Percentiles rank a stretch among this genome's conserved stretches.
Evolutionary conservation across 64 coral and sea anemone genomes (phyloP).

Genomic region (Trachythela sp.): DNA sequence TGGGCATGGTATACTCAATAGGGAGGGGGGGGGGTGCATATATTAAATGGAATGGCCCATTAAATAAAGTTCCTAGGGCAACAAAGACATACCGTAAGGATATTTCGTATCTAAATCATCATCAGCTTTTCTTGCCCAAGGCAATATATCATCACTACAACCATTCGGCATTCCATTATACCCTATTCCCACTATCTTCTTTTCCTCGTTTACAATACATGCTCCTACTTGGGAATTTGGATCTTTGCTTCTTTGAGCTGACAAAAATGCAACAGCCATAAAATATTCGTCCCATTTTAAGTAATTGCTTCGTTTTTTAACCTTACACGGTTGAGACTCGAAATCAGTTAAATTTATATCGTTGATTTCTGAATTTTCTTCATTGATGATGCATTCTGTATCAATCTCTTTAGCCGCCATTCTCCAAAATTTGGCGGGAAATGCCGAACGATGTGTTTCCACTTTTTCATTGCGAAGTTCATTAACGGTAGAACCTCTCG

Average conservation of each 20-base stretch:
- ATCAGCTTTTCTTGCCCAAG: not conserved
- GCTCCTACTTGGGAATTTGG: conserved; percentile 10
- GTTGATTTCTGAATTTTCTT: not conserved
- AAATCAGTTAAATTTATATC: not conserved
- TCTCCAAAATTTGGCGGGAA: not conserved
- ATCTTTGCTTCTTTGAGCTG: conserved; percentile 26
- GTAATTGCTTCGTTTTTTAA: not conserved
- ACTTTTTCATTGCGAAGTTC: not conserved
- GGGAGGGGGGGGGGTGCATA: too few species aligned
- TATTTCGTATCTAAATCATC: conserved; percentile 1
- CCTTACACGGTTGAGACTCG: not conserved
- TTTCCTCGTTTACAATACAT: not conserved
- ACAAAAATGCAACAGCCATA: conserved; percentile 18
- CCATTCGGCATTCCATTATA: conserved; percentile 19
- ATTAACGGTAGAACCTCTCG: too few species aligned
- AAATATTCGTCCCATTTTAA: conserved; percentile 10
- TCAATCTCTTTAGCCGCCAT: not conserved
- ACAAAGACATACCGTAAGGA: not conserved
- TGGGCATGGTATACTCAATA: too few species aligned
- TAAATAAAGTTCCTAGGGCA: too few species aligned
- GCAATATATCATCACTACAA: conserved; percentile 11
- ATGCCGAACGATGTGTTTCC: not conserved
- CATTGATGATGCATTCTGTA: not conserved
- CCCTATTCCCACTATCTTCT: not conserved
- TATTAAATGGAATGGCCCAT: too few species aligned